Conservation (phyloP, 2,797 vertebrate genomes). For the Eulemur mongoz region DNA sequence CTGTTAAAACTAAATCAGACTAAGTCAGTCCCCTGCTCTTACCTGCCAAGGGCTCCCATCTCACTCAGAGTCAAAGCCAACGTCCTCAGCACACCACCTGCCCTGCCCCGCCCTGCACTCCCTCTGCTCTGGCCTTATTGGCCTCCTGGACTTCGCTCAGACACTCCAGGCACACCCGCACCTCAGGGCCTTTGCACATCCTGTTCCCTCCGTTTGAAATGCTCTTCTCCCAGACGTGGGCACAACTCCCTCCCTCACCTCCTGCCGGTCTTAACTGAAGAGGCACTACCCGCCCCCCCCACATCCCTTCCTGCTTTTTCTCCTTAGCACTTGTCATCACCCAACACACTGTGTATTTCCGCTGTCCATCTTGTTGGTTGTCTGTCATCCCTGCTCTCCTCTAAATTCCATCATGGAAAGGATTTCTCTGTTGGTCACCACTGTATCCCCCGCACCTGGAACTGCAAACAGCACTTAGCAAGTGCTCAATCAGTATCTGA, state of each 20-base stretch:
- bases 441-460: neutral
- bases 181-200: neutral
- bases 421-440: neutral
- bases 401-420: neutral
- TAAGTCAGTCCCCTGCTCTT: neutral
- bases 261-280: neutral
- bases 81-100: neutral
- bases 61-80: neutral
- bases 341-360: neutral
- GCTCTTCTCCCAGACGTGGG: neutral
- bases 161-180: fast-evolving
- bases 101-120: too few species aligned
- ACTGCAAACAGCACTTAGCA: neutral
- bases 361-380: neutral
- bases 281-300: too few species aligned
- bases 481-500: neutral
- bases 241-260: neutral
- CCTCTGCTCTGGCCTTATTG: neutral
- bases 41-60: neutral
- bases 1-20: neutral
- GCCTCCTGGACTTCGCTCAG: neutral
- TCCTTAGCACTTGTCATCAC: neutral
- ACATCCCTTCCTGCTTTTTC: neutral
- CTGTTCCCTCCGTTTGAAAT: neutral
- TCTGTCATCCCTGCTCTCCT: neutral